A percentile compares a stretch with the other conserved stretches of the same genome.
Conservation (phyloP, 1,140 invertebrate species). For the Drosophila orosa region DNA sequence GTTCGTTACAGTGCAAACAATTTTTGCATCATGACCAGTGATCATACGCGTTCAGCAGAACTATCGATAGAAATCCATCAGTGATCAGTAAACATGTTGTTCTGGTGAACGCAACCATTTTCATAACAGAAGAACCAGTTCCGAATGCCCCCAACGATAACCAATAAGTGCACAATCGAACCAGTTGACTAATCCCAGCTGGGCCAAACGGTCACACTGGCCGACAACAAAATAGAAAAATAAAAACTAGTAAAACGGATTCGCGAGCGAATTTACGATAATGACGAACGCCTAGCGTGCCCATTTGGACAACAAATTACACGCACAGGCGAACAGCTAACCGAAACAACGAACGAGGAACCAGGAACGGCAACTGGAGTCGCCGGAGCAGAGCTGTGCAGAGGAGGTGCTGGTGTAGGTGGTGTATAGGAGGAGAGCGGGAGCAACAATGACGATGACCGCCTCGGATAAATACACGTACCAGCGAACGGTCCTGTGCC, state of each 20-base stretch:
- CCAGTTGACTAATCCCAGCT: slow-evolving; percentile 5
- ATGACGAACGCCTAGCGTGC: slow-evolving; percentile 26
- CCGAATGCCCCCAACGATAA: background rate
- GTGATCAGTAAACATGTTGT: no score
- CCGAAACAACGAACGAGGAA: slow-evolving; percentile 2
- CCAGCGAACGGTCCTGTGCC: slow-evolving; percentile 93
- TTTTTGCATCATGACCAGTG: no score
- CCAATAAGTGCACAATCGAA: slow-evolving; percentile 1
- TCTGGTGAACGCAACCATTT: no score
- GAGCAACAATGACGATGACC: slow-evolving; percentile 59
- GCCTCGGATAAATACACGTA: slow-evolving; percentile 88
- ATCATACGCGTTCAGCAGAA: no score
- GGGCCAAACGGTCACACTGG: slow-evolving; percentile 25
- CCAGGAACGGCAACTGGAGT: background rate
- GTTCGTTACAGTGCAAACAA: no score
- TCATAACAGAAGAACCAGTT: background rate
- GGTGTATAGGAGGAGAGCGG: background rate
- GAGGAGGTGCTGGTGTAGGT: background rate
- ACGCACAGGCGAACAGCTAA: slow-evolving; percentile 1
- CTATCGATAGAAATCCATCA: no score
- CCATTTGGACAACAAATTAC: slow-evolving; percentile 1
- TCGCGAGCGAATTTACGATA: slow-evolving; percentile 14
- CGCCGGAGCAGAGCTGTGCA: background rate
- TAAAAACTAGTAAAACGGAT: slow-evolving; percentile 5
- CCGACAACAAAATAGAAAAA: slow-evolving; percentile 26